These are phyloP conservation scores for Salvator merianae DNA, from an alignment of 2,113 vertebrate species.

Conservation along the genomic window DNA sequence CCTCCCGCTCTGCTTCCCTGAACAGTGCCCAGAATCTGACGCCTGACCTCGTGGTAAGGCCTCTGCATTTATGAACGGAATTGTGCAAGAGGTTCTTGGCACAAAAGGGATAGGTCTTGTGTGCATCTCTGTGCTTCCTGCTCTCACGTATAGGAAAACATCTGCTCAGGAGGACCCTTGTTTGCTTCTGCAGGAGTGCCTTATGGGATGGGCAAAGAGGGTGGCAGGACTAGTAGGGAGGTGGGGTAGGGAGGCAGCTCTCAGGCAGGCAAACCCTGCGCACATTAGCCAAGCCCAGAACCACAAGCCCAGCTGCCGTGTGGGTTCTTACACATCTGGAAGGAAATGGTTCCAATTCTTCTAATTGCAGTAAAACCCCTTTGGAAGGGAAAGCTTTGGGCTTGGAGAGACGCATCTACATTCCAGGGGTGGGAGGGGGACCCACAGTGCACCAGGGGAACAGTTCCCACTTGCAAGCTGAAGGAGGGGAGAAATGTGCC, in stretches of 20 bases:
- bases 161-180: not conserved
- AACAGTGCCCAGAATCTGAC: not conserved
- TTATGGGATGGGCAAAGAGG: not conserved
- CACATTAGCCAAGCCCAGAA: slow-evolving; percentile 15
- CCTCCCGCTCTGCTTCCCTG: not conserved
- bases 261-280: not conserved
- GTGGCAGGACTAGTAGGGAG: not conserved
- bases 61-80: not conserved
- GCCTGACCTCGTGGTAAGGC: not conserved
- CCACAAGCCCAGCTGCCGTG: slow-evolving; percentile 26
- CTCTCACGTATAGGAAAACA: not conserved
- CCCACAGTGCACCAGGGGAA: not conserved
- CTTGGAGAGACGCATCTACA: slow-evolving; percentile 12
- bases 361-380: slow-evolving; percentile 37
- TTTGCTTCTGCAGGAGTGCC: not conserved
- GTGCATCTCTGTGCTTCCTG: not conserved
- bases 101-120: not conserved
- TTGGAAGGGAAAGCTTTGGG: slow-evolving; percentile 17
- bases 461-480: not conserved
- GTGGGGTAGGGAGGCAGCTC: not conserved
- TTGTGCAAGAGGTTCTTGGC: not conserved
- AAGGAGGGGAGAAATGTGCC: fast-evolving
- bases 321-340: slow-evolving; percentile 34
- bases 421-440: slow-evolving; percentile 4
- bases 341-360: slow-evolving; percentile 41